A percentile compares a stretch with the other conserved stretches of the same genome.
phyloP scores from a whole-genome alignment of 2,888 invertebrate genomes.

The Prosopocoilus inquinatus region DNA sequence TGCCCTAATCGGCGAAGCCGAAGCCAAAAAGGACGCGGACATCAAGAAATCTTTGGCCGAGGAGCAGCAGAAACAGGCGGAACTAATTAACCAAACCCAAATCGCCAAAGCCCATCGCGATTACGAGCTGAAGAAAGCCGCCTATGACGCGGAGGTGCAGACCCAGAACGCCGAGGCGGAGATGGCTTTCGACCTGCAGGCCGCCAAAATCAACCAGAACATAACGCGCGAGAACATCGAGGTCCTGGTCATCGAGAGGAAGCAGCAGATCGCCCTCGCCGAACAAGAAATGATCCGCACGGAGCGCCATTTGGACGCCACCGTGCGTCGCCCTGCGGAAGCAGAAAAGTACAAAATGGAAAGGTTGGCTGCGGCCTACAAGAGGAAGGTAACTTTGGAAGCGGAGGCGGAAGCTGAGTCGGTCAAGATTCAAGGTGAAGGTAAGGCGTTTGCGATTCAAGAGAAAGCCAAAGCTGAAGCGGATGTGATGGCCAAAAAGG shows the following conservation, averaged over 20 bases:
- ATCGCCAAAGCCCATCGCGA: constrained; percentile 92
- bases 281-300: constrained; percentile 88
- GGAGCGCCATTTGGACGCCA: constrained; percentile 86
- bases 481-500: constrained; percentile 90
- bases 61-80: constrained; percentile 85
- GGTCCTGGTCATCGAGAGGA: constrained; percentile 61
- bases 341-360: constrained; percentile 85
- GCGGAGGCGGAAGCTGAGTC: constrained; percentile 91
- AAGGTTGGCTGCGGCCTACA: constrained; percentile 87
- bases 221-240: constrained; percentile 90
- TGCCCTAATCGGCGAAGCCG: constrained; percentile 91
- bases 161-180: constrained; percentile 87
- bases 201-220: constrained; percentile 86
- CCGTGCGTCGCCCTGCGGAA: constrained; percentile 84
- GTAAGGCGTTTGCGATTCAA: constrained; percentile 83
- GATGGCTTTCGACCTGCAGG: constrained; percentile 84
- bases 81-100: constrained; percentile 87
- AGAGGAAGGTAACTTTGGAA: constrained; percentile 76
- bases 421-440: constrained; percentile 74
- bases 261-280: constrained; percentile 77
- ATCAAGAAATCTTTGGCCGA: constrained; percentile 91
- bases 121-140: constrained; percentile 90
- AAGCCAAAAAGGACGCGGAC: constrained; percentile 82
- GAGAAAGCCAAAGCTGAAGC: constrained; percentile 91
- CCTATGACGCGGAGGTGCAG: constrained; percentile 90